Conservation (phyloP, 2,888 invertebrate genomes). For the Hypena proboscidalis region DNA sequence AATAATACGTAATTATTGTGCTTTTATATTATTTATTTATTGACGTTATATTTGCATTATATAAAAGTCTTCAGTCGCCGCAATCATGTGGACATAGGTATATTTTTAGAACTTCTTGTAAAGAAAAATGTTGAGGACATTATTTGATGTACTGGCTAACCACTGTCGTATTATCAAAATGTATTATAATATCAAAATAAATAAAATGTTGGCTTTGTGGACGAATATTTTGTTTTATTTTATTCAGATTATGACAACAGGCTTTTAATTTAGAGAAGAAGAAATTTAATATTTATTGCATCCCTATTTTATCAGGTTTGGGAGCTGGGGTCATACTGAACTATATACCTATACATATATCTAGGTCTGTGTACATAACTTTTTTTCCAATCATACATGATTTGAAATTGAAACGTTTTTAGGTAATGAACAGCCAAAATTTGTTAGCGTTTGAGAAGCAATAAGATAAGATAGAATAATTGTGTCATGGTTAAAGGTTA, state of each 20-base stretch:
- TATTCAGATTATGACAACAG: constrained; percentile 2
- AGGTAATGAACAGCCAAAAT: too few relatives aligned
- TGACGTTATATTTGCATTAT: constrained; percentile 72
- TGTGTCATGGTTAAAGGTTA: too few relatives aligned
- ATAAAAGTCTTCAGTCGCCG: constrained; percentile 57
- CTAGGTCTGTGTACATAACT: too few relatives aligned
- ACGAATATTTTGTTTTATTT: constrained; percentile 44
- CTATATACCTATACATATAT: too few relatives aligned
- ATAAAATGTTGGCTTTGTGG: constrained; percentile 69
- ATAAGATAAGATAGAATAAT: too few relatives aligned
- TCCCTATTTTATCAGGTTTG: too few relatives aligned
- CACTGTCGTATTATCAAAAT: constrained; percentile 50
- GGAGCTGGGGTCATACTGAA: too few relatives aligned
- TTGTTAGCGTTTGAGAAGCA: too few relatives aligned
- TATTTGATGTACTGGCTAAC: constrained; percentile 48
- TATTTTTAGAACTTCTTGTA: constrained; percentile 56
- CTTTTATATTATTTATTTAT: constrained; percentile 77
- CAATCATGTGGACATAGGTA: constrained; percentile 30
- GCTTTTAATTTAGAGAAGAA: too few relatives aligned
- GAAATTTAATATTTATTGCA: too few relatives aligned
- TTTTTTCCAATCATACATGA: too few relatives aligned
- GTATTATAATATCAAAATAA: constrained; percentile 60
- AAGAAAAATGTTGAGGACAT: constrained; percentile 51
- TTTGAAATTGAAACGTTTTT: too few relatives aligned
- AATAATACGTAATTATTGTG: constrained; percentile 61